A percentile compares a stretch with the other conserved stretches of the same genome.
phyloP scores from a whole-genome alignment of 2,888 invertebrate species.

The Dione vanillae region DNA sequence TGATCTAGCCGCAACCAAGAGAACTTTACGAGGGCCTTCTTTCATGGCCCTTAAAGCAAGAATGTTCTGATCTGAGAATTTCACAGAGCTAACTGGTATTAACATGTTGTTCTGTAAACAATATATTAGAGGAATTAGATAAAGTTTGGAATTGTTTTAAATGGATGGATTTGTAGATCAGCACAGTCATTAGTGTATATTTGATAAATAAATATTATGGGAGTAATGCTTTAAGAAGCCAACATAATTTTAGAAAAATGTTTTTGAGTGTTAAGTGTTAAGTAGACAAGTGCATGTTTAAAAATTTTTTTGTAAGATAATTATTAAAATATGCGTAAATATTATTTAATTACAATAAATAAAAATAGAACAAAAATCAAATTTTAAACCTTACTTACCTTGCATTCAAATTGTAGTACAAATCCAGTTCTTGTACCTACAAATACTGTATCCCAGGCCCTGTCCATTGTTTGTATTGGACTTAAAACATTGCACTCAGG shows the following conservation, averaged over 20 bases:
- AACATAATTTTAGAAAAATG: no score
- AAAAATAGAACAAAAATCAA: constrained; percentile 1
- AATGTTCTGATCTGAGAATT: constrained; percentile 87
- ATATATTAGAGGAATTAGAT: background rate
- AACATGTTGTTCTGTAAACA: constrained; percentile 81
- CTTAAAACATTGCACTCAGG: constrained; percentile 83
- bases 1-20: constrained; percentile 88
- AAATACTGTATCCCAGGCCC: constrained; percentile 88
- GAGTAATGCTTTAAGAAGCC: background rate
- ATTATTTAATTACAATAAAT: background rate
- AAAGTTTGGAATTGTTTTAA: no score
- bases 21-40: constrained; percentile 88
- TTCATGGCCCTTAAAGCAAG: constrained; percentile 88
- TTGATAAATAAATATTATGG: no score
- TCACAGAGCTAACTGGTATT: constrained; percentile 80
- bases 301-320: no score
- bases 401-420: constrained; percentile 87
- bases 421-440: constrained; percentile 89
- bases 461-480: constrained; percentile 90
- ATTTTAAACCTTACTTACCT: constrained; percentile 83
- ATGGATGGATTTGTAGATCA: no score
- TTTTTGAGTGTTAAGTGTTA: no score
- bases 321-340: background rate
- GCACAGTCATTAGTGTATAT: no score
- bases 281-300: no score